phyloP scores from a whole-genome alignment of 2,797 vertebrate genomes.

The Carcharodon carcharias region DNA sequence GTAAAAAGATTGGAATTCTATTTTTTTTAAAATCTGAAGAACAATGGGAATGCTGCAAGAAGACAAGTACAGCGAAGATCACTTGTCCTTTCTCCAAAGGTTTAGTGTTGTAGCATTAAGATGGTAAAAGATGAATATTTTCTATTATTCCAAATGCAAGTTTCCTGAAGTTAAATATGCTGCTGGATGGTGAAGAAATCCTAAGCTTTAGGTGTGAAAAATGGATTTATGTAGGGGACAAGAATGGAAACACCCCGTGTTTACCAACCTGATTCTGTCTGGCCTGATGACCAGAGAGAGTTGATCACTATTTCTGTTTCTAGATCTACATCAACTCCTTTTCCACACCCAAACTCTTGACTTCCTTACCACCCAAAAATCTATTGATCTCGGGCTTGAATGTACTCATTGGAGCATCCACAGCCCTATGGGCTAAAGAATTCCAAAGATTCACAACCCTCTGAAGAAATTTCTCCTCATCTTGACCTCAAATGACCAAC shows the following conservation, averaged over 20 bases:
- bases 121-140: no score
- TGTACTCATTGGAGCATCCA: not conserved
- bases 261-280: no score
- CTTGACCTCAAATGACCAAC: not conserved
- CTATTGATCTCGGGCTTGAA: not conserved
- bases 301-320: no score
- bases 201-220: no score
- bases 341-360: not conserved
- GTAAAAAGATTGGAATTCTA: not conserved
- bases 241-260: no score
- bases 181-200: no score
- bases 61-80: not conserved
- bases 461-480: not conserved
- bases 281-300: no score
- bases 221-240: no score
- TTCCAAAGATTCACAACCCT: not conserved
- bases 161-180: no score
- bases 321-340: not conserved
- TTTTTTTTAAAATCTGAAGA: not conserved
- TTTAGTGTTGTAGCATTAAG: not conserved
- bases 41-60: not conserved
- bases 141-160: no score
- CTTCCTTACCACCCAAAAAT: not conserved
- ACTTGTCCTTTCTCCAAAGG: no score
- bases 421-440: not conserved